Conservation (phyloP, 2,113 vertebrate species). For the Notechis scutatus region DNA sequence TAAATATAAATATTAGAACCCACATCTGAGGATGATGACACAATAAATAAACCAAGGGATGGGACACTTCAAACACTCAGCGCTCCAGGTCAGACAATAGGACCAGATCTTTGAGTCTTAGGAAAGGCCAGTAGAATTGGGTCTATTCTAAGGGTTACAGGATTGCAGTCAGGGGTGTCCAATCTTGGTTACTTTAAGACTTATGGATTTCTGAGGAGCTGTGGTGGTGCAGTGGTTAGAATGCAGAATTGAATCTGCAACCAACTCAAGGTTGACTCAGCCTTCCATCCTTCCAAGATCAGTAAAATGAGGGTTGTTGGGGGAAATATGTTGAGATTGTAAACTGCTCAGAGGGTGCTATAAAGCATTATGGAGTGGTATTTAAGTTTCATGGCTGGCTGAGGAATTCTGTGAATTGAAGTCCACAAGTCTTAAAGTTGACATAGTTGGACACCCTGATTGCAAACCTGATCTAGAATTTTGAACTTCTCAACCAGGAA, state of each 20-base stretch:
- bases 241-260: background rate
- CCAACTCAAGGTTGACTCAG: background rate
- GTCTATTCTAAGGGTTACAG: background rate
- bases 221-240: no score
- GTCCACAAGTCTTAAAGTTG: background rate
- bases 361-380: no score
- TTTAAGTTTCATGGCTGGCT: background rate
- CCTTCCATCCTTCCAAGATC: no score
- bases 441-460: no score
- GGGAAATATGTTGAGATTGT: no score
- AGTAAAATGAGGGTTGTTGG: no score
- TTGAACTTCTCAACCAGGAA: background rate
- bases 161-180: background rate
- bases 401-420: background rate
- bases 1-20: background rate
- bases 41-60: background rate
- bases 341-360: no score
- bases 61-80: background rate
- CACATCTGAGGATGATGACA: background rate
- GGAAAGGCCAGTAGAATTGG: background rate
- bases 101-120: background rate
- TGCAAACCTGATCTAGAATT: background rate
- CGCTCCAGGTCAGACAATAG: background rate
- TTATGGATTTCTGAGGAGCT: no score
- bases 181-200: no score